Evolutionary conservation across 2,888 invertebrate genomes (phyloP).

Genomic region (Orthosia cruda): DNA sequence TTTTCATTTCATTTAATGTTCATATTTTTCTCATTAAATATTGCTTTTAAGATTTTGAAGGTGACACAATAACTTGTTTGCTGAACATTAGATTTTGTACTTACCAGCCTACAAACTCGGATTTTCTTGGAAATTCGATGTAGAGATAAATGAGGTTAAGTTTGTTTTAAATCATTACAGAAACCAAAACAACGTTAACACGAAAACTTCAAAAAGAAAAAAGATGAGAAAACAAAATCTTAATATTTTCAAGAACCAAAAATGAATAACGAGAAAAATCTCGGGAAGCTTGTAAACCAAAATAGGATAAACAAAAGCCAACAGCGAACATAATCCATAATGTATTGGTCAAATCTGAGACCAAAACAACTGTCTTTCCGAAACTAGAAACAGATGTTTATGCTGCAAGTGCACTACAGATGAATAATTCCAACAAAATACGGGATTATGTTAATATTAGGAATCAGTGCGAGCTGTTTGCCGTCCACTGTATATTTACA

Average conservation of each 20-base stretch:
- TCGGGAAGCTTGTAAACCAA: not conserved
- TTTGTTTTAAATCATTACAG: not conserved
- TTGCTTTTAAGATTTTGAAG: not conserved
- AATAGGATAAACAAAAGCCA: slow-evolving; percentile 12
- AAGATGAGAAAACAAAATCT: not conserved
- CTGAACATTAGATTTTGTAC: not conserved
- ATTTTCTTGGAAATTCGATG: not conserved
- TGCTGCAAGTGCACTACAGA: slow-evolving; percentile 73
- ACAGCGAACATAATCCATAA: slow-evolving; percentile 52
- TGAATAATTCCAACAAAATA: slow-evolving; percentile 85
- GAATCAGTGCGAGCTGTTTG: slow-evolving; percentile 73
- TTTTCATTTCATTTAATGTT: slow-evolving; percentile 31
- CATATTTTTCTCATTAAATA: not conserved
- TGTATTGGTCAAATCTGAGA: slow-evolving; percentile 53
- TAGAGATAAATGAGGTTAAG: not conserved
- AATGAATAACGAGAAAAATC: not conserved
- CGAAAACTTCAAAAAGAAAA: not conserved
- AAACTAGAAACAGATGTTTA: slow-evolving; percentile 74
- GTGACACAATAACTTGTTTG: not conserved
- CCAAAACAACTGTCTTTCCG: slow-evolving; percentile 28
- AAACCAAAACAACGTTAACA: not conserved
- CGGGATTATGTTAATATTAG: slow-evolving; percentile 84
- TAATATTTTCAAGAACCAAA: not conserved
- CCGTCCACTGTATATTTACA: slow-evolving; percentile 66
- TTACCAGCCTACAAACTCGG: not conserved